Evolutionary conservation across 2,113 vertebrate genomes (phyloP), one percentile per base, ranked within the genome.

Genomic region (Leptodactylus fuscus): DNA sequence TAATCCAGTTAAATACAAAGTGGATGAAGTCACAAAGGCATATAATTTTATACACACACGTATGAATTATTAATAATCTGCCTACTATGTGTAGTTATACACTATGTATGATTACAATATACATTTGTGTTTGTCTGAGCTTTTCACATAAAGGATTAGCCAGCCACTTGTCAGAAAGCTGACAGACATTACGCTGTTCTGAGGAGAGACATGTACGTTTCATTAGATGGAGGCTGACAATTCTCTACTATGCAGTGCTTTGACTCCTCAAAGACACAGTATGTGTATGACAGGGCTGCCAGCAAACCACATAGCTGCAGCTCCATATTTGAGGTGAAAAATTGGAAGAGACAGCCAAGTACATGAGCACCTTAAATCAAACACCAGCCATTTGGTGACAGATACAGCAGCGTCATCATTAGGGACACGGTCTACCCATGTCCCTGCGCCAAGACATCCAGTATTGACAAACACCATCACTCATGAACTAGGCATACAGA

Each of bases 291-390:
- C 51, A 84, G 20, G 32, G 49, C n/a, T 55, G 15, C 1, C 67
- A 81, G 53, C 11, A n/a, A 87, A 86, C 81, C 0, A 87, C 0
- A 34, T 38, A 60, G 81, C 55, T 32, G 55, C 34, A 88, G 38
- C 1, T 15, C 0, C 0, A 0, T 2, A 81, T 0, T 0, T 70
- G 76, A 74, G 60, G 53, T 34, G 12, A 60, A 24, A 77, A 83
- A 78, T 32, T 8, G 48, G 24, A 0, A 44, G 89, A 69, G 24
- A 74, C 24, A 79, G 27, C 1, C 85, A 81, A 76, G 6, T 49
- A 69, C 87, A 84, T 51, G 4, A 55, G 32, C 76, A 44, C 12
- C 38, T 38, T 65, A 71, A 58, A 84, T 60, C 58, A 87, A 70
- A 5, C 24, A 85, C n/a, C 48, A 81, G 0, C 0, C 5, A 86